A percentile compares a stretch with the other conserved stretches of the same genome.
These are phyloP conservation scores for Tiliacea citrago DNA, from an alignment of 2,888 invertebrate genomes.

Conservation along the genomic window DNA sequence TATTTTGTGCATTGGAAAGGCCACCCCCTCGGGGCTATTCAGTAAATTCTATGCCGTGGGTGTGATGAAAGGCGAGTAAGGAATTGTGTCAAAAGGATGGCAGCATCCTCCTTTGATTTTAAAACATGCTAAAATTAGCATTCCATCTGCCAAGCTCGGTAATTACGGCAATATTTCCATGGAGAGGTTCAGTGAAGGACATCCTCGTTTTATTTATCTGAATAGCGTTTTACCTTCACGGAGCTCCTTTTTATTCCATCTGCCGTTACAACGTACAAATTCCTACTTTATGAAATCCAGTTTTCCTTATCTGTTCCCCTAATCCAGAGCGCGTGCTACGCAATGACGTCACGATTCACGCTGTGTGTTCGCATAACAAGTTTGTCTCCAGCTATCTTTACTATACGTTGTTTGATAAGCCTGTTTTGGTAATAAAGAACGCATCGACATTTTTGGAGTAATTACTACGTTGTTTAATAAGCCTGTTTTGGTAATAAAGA, in stretches of 20 bases:
- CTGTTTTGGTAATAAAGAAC: slow-evolving; percentile 25
- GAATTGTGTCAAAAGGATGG: slow-evolving; percentile 24
- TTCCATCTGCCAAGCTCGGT: slow-evolving; percentile 13
- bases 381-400: slow-evolving; percentile 52
- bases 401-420: slow-evolving; percentile 48
- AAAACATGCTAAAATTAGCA: slow-evolving; percentile 38
- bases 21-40: slow-evolving; percentile 15
- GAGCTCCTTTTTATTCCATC: slow-evolving; percentile 26
- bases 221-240: not conserved
- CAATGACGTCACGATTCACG: slow-evolving; percentile 59
- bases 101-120: slow-evolving; percentile 5
- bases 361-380: slow-evolving; percentile 58
- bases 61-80: slow-evolving; percentile 23
- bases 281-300: slow-evolving; percentile 53
- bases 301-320: slow-evolving; percentile 64
- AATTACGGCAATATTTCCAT: slow-evolving; percentile 26
- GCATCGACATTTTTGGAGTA: not conserved
- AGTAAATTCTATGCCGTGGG: slow-evolving; percentile 32
- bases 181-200: not conserved
- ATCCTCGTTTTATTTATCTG: slow-evolving; percentile 4
- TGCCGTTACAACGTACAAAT: slow-evolving; percentile 39
- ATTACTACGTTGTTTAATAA: too few relatives aligned
- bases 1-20: slow-evolving; percentile 6
- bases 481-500: slow-evolving; percentile 30
- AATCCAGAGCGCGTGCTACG: slow-evolving; percentile 53